Evolutionary conservation across 92 coral and sea anemone genomes (phyloP).

Genomic region (Palythoa caribaeorum): DNA sequence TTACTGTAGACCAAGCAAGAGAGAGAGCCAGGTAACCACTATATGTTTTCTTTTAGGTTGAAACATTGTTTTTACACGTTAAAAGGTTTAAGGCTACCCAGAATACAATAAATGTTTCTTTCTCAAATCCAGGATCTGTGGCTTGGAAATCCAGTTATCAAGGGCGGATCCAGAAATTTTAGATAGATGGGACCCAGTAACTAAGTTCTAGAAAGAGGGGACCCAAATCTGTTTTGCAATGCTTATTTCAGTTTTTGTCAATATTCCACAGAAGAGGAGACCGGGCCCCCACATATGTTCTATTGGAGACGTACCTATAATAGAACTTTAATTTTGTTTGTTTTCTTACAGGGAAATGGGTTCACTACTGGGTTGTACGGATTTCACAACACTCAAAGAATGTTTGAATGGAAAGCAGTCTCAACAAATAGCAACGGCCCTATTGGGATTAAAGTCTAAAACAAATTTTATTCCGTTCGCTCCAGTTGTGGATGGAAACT

Average conservation of each 20-base stretch:
- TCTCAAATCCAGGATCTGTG: too few species aligned
- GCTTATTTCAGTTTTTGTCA: too few species aligned
- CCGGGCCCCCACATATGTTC: neutral
- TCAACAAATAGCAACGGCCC: neutral
- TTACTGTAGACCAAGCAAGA: neutral
- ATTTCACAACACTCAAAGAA: neutral
- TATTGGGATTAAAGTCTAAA: neutral
- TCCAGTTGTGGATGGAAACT: slow-evolving; percentile 21
- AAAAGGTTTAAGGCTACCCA: too few species aligned
- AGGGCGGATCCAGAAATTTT: too few species aligned
- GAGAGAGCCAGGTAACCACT: slow-evolving; percentile 12
- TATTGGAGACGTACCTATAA: neutral
- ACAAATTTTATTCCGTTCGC: neutral
- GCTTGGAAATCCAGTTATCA: too few species aligned
- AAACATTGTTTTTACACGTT: too few species aligned
- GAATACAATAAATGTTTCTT: too few species aligned
- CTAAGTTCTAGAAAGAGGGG: too few species aligned
- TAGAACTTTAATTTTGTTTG: neutral
- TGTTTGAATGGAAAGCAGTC: slow-evolving; percentile 14
- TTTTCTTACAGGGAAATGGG: slow-evolving; percentile 12
- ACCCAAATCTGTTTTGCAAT: too few species aligned
- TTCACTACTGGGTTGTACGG: neutral
- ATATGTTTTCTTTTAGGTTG: neutral
- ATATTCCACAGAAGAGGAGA: too few species aligned
- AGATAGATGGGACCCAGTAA: too few species aligned